A percentile compares a stretch with the other conserved stretches of the same genome.
These are phyloP conservation scores for Megatriorchis doriae DNA, from an alignment of 2,113 vertebrate genomes.

Conservation along the genomic window DNA sequence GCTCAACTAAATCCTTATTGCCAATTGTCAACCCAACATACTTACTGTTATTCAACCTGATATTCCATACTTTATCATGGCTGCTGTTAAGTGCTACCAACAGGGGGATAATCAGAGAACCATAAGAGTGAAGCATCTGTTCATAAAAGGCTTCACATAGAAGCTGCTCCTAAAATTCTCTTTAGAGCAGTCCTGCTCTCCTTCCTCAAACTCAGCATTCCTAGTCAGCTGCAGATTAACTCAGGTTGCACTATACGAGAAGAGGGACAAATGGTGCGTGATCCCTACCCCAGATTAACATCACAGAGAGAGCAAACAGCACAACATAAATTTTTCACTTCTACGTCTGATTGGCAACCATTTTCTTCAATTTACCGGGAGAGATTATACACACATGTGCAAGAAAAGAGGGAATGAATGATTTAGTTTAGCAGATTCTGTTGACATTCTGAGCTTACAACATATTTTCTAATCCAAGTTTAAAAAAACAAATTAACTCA, in stretches of 20 bases:
- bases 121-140: neutral
- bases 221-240: neutral
- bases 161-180: neutral
- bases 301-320: neutral
- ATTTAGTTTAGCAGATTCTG: neutral
- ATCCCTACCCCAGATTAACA: neutral
- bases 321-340: neutral
- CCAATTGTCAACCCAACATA: neutral
- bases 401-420: neutral
- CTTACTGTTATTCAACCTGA: neutral
- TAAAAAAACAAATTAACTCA: neutral
- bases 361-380: neutral
- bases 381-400: neutral
- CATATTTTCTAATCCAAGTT: neutral
- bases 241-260: fast-evolving
- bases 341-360: neutral
- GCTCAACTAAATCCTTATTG: neutral
- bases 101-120: neutral
- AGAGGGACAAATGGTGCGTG: neutral
- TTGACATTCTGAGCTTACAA: neutral
- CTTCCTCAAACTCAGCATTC: neutral
- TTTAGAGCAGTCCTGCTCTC: neutral
- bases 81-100: neutral
- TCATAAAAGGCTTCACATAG: neutral
- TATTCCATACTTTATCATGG: neutral